phyloP scores from a whole-genome alignment of 2,797 vertebrate genomes.

The Argentina silus region DNA sequence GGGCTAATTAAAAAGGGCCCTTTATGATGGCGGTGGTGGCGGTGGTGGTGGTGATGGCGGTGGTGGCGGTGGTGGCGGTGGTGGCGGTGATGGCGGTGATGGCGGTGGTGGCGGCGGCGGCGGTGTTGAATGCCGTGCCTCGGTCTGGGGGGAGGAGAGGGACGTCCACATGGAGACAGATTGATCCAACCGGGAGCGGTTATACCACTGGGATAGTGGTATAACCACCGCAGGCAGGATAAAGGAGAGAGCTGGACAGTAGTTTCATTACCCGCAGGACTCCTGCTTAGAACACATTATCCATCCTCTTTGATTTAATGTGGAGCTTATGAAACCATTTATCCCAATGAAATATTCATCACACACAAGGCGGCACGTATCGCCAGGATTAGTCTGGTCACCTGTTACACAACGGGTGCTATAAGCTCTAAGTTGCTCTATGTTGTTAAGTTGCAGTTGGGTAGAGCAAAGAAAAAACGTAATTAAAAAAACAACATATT shows the following conservation, averaged over 20 bases:
- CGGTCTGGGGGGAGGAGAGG: not conserved
- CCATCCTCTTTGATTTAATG: not conserved
- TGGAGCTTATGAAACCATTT: constrained; percentile 2
- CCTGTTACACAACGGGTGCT: not conserved
- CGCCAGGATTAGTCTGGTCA: constrained; percentile 9
- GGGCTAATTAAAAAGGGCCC: constrained; percentile 2
- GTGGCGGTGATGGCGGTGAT: not conserved
- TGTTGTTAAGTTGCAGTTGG: not conserved
- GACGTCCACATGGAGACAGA: not conserved
- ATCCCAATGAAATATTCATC: constrained; percentile 12
- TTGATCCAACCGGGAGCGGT: not conserved
- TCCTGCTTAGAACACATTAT: not conserved
- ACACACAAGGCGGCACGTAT: not conserved
- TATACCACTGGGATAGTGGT: not conserved
- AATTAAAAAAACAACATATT: too few species aligned
- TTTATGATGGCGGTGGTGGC: not conserved
- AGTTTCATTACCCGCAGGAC: not conserved
- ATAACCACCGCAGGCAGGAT: not conserved
- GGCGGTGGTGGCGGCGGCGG: not conserved
- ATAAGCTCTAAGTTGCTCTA: not conserved
- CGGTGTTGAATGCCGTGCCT: too few species aligned
- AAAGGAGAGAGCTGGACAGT: not conserved
- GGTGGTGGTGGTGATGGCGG: not conserved
- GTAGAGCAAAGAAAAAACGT: not conserved
- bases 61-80: not conserved